phyloP scores from a whole-genome alignment of 37 sponge, comb jelly and placozoan genomes.

The Sycon ciliatum region DNA sequence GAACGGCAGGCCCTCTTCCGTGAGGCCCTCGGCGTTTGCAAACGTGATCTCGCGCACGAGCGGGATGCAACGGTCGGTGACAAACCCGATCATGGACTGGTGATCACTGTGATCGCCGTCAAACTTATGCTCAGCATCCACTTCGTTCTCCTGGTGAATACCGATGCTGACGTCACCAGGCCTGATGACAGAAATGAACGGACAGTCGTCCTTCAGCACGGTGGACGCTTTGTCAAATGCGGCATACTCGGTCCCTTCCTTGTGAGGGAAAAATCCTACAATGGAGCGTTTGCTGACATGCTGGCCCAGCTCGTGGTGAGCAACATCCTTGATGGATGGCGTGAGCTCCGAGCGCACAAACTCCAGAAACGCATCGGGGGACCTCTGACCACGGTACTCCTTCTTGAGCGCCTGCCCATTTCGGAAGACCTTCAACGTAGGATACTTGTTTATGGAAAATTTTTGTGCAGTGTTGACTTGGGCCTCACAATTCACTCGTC shows the following conservation, averaged over 20 bases:
- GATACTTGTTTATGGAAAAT: conserved; percentile 85
- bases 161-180: not conserved
- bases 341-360: no score
- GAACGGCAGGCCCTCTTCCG: conserved; percentile 94
- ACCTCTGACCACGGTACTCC: no score
- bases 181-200: conserved; percentile 5
- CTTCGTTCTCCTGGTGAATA: no score
- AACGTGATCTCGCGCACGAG: conserved; percentile 96
- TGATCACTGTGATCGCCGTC: no score
- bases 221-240: not conserved
- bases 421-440: conserved; percentile 82
- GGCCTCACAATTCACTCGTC: conserved; percentile 12
- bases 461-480: conserved; percentile 5
- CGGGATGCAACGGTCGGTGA: conserved; percentile 65
- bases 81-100: no score
- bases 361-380: no score
- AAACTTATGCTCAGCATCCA: no score
- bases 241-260: not conserved
- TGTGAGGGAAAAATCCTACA: not conserved
- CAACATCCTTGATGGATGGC: no score
- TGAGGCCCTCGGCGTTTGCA: conserved; percentile 94
- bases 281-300: not conserved
- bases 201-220: not conserved
- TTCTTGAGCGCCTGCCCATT: no score
- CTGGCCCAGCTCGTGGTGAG: no score